A percentile compares a stretch with the other conserved stretches of the same genome.
phyloP scores from a whole-genome alignment of 1,140 invertebrate species.

The Cydia splendana region DNA sequence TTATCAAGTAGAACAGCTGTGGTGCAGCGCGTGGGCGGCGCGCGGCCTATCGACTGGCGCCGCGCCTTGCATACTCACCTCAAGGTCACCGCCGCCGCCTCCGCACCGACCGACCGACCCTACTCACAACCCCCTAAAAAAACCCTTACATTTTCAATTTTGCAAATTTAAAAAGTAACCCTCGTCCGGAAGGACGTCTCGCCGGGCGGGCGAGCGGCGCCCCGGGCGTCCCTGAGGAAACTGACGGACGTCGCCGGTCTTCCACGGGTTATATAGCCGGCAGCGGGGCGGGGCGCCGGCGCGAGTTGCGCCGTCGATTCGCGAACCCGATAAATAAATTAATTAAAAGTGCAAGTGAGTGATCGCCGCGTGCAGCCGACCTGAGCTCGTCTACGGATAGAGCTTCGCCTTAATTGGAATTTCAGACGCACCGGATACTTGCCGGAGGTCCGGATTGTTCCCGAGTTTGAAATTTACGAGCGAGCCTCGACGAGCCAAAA shows the following conservation, averaged over 20 bases:
- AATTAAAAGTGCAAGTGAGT: slow-evolving; percentile 80
- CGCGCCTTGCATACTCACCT: slow-evolving; percentile 69
- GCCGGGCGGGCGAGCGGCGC: slow-evolving; percentile 59
- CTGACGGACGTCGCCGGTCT: slow-evolving; percentile 70
- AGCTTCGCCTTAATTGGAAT: slow-evolving; percentile 73
- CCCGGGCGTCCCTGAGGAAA: slow-evolving; percentile 70
- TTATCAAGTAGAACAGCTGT: slow-evolving; percentile 75
- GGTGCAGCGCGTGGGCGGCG: slow-evolving; percentile 70
- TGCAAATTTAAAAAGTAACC: slow-evolving; percentile 58
- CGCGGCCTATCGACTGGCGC: slow-evolving; percentile 61
- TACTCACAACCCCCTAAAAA: slow-evolving; percentile 46
- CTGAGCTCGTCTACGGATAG: slow-evolving; percentile 59
- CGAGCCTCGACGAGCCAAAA: slow-evolving; percentile 27
- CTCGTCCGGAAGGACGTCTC: slow-evolving; percentile 66
- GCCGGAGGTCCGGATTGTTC: slow-evolving; percentile 51
- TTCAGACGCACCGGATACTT: slow-evolving; percentile 55
- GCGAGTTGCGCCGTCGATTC: slow-evolving; percentile 77
- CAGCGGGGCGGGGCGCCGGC: slow-evolving; percentile 68
- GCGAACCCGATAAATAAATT: slow-evolving; percentile 79
- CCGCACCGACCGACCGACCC: slow-evolving; percentile 50
- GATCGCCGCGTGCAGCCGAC: slow-evolving; percentile 71
- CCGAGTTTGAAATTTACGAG: slow-evolving; percentile 44
- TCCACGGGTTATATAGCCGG: slow-evolving; percentile 66
- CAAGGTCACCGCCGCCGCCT: slow-evolving; percentile 59
- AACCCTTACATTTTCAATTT: slow-evolving; percentile 58